phyloP scores from a whole-genome alignment of 2,113 vertebrate genomes.

The Scalopus aquaticus region DNA sequence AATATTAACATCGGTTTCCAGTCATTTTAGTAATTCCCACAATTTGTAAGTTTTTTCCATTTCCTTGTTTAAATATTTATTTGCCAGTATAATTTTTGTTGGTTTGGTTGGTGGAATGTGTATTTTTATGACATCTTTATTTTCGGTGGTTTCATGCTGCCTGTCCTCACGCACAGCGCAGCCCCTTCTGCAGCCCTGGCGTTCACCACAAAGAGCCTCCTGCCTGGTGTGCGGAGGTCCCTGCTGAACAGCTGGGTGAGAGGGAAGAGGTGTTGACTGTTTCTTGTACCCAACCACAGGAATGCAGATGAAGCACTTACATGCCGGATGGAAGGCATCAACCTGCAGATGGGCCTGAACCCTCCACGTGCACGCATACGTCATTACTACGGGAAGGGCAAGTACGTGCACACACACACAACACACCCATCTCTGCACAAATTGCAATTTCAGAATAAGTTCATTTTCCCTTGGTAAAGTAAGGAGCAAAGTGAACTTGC shows the following conservation, averaged over 20 bases:
- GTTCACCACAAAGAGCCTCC: neutral
- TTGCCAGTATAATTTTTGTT: neutral
- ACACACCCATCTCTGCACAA: neutral
- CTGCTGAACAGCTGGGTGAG: neutral
- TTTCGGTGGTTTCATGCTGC: neutral
- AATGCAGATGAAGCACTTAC: slow-evolving; percentile 27
- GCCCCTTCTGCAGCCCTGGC: slow-evolving; percentile 45
- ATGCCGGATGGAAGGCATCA: slow-evolving; percentile 51
- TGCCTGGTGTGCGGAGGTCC: neutral
- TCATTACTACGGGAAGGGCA: neutral
- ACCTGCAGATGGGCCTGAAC: neutral
- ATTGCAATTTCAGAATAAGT: neutral
- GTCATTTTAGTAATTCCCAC: neutral
- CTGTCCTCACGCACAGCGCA: neutral
- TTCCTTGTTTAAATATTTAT: slow-evolving; percentile 25
- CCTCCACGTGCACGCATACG: neutral
- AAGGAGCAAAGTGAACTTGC: neutral
- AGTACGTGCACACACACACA: neutral
- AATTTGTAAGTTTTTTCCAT: neutral
- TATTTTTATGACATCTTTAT: neutral
- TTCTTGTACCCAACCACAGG: neutral
- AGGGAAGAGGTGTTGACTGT: slow-evolving; percentile 13
- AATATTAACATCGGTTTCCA: neutral
- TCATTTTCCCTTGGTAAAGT: neutral
- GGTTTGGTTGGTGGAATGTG: neutral